Base-by-base conservation (phyloP, 1,140 invertebrate genomes). In the Drosophila elegans region DNA sequence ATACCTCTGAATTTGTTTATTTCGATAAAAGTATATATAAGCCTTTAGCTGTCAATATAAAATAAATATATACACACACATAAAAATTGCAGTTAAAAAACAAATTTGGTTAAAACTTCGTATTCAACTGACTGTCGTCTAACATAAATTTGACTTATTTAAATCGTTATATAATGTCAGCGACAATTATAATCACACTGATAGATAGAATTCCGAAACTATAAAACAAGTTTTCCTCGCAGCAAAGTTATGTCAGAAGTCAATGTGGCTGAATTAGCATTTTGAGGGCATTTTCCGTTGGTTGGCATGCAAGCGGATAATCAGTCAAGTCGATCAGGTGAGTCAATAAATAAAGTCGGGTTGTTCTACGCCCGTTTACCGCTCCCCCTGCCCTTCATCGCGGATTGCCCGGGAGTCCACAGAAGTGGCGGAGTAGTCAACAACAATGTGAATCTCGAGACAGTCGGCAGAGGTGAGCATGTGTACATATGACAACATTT, bases 401-500 rank as follows among this genome's bases (percentile, higher is more conserved):
- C 7, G 57, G 34, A 21, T 13, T 32, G 41, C 29, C 9, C 9
- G 9, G 59, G 11, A 41, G 59, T 34, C 36, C 16, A 67, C 60
- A 41, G 36, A 67, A 67, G 60, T 42, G 25, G 45, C 63, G 34
- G 59, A 56, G 13, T 29, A 25, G 52, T 32, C 36, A 51, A 57
- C 51, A 56, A 16, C 41, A 53, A 68, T 54, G 32, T 34, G 55
- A 42, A 39, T 53, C 71, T 66, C 16, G 21, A 59, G 55, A 42
- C 52, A 61, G 62, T 44, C 55, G 51, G 34, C 52, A 38, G 38
- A 42, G 60, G 46, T 41, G 80, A 67, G 71, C 64, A 71, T 84
- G 61, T 80, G 62, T 80, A 75, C 84, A 89, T 83, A 89, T 89
- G 84, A 89, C 84, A 83, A 73, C 84, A 89, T 89, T 89, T 89